Base-by-base conservation (phyloP, 2,797 vertebrate species). In the Pogoniulus pusillus region DNA sequence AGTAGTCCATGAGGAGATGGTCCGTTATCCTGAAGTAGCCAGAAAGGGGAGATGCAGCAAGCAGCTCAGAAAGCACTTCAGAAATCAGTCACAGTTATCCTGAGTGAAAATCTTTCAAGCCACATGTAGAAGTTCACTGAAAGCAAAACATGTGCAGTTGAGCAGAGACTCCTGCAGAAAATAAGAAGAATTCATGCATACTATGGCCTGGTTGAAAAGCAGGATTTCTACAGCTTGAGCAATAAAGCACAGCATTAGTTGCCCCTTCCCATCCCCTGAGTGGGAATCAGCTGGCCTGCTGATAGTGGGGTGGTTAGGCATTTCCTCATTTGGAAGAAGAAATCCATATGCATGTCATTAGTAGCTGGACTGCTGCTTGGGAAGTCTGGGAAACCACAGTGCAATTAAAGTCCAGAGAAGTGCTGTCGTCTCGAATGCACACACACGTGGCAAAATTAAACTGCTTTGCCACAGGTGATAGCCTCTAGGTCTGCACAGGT, bases 71-170 rank as follows among this genome's bases (percentile, higher is more conserved):
- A 89, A 86, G 57, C 63, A 19, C 60, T 78, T 87, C 65, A 85
- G 79, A 37, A 89, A 70, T 59, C 35, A 77, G 59, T 64, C 80
- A 54, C 37, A 47, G 43, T 78, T 83, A 85, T 92, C 64, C 87
- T 78, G 74, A 91, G 41, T 32, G 70, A 91, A 87, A 86, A 43
- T 54, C 60, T 88, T 92, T 85, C 89, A 91, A 90, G 58, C n/a
- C 32, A 30, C 24, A 4, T 27, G 20, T 80, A 80, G 53, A 90
- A 91, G 90, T 82, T 85, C 72, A 53, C 6, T 84, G 76, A 37
- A 89, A 87, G 45, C 22, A 93, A 87, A 90, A 8, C 37, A 65
- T 1, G 0, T 75, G 69, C 22, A 82, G 80, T 39, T 87, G 54
- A 93, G 51, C 62, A 53, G 27, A 90, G 72, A 84, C 58, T 35